Evolutionary conservation across 1,140 invertebrate species (phyloP).

Genomic region (Calycopis cecrops): DNA sequence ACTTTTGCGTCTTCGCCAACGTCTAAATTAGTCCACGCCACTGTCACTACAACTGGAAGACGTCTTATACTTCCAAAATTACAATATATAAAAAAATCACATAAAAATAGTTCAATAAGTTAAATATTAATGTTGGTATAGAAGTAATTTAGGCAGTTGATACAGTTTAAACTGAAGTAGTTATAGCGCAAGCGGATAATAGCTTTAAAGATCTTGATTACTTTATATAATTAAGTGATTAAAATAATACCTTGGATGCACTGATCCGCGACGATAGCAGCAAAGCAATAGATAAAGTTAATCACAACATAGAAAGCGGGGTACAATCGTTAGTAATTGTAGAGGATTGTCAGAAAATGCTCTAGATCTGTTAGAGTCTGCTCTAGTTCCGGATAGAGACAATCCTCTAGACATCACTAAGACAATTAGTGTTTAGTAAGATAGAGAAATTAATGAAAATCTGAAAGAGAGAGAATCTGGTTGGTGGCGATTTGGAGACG

Average conservation of each 20-base stretch:
- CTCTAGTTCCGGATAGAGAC: conserved; percentile 21
- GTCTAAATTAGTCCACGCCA: too few relatives aligned
- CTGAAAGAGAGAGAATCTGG: neutral
- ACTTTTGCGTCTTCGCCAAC: too few relatives aligned
- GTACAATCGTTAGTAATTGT: conserved; percentile 37
- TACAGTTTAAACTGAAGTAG: conserved; percentile 11
- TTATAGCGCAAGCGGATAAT: conserved; percentile 49
- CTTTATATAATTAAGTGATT: conserved; percentile 46
- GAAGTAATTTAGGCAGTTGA: conserved; percentile 10
- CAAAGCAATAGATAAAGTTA: conserved; percentile 68
- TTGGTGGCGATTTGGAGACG: too few relatives aligned
- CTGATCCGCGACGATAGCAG: conserved; percentile 63
- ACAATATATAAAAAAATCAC: too few relatives aligned
- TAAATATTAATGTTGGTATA: neutral
- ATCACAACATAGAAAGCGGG: conserved; percentile 65
- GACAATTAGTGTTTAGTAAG: conserved; percentile 3
- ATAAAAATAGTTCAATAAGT: too few relatives aligned
- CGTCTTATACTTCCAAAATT: too few relatives aligned
- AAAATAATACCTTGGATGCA: conserved; percentile 66
- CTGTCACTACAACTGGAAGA: too few relatives aligned
- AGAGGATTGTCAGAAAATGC: conserved; percentile 39
- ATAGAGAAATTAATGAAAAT: conserved; percentile 1
- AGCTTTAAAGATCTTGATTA: conserved; percentile 34
- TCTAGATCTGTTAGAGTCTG: conserved; percentile 21
- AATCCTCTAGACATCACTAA: conserved; percentile 41